Conservation (phyloP, 2,113 vertebrate genomes). For the Psettodes erumei region DNA sequence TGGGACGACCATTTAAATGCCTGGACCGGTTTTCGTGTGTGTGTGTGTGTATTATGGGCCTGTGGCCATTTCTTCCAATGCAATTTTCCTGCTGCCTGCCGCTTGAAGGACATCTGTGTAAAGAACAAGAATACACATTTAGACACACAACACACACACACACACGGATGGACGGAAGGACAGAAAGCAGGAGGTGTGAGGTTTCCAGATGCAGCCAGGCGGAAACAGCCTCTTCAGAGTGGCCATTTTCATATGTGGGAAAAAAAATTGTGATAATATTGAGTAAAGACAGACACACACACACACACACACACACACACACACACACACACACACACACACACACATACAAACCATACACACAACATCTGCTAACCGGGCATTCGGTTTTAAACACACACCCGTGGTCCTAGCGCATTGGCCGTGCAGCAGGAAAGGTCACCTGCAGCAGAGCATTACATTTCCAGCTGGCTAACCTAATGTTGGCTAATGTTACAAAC, state of each 20-base stretch:
- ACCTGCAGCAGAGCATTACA: constrained; percentile 44
- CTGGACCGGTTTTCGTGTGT: constrained; percentile 39
- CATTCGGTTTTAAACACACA: constrained; percentile 8
- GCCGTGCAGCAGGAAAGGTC: constrained; percentile 52
- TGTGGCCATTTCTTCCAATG: constrained; percentile 34
- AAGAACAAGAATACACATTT: constrained; percentile 14
- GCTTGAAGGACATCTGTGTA: constrained; percentile 59
- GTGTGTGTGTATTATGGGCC: constrained; percentile 34
- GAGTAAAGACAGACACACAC: too few species aligned
- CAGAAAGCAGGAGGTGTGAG: constrained; percentile 21
- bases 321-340: too few species aligned
- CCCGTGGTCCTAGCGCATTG: constrained; percentile 7
- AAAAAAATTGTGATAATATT: constrained; percentile 10
- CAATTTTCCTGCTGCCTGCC: constrained; percentile 39
- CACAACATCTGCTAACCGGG: constrained; percentile 9
- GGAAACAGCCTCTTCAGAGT: constrained; percentile 20
- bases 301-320: too few species aligned
- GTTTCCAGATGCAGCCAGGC: constrained; percentile 33
- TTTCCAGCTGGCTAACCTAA: constrained; percentile 50
- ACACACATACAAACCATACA: too few species aligned
- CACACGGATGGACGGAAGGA: neutral
- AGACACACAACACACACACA: constrained; percentile 6
- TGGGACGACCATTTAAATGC: constrained; percentile 51
- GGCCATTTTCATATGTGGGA: constrained; percentile 11
- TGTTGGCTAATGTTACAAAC: constrained; percentile 41